Evolutionary conservation across 2,113 vertebrate genomes (phyloP), one percentile per base, ranked within the genome.

Genomic region (Eclectus roratus): DNA sequence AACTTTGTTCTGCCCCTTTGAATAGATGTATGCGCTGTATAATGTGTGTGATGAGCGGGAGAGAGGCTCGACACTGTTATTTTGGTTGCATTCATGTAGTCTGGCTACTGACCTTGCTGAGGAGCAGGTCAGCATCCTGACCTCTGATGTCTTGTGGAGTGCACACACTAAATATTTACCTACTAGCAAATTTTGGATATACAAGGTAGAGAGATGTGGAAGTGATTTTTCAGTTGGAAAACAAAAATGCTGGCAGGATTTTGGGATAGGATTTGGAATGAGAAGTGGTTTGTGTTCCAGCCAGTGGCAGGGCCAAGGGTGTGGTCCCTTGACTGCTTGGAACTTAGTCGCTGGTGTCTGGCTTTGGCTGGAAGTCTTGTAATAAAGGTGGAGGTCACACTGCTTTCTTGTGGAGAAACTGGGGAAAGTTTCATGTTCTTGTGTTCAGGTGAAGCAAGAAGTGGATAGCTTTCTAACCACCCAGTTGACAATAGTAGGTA

Each of bases 301-400:
- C 55, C 61, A 72, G 69, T 81, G 77, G 65, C 80, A 89, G 18
- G 65, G 77, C 95, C 69, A 81, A 95, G 95, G 95, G 95, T 92
- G 93, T 92, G 94, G 94, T 92, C 52, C 82, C 12, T 49, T 85
- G 71, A 46, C 88, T 41, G 28, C 58, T 77, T 28, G 33, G 27
- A 81, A 70, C 41, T 89, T 71, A 89, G 55, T 88, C 1, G 2
- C n/a, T 78, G 77, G 35, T 94, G 63, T 86, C 68, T 89, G 81
- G 71, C 43, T 89, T 82, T 80, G 79, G 70, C 81, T 87, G 43
- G 13, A 46, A 88, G 72, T 4, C 72, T 49, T 39, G 5, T 29
- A 58, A n/a, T 43, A 13, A 74, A 94, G 83, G 83, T 92, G 89
- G 60, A 94, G 82, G 64, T 52, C 68, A 55, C 0, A 0, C 64